These are phyloP conservation scores for Caenorhabditis brenneri DNA, from an alignment of 1,140 invertebrate genomes.

Conservation along the genomic window DNA sequence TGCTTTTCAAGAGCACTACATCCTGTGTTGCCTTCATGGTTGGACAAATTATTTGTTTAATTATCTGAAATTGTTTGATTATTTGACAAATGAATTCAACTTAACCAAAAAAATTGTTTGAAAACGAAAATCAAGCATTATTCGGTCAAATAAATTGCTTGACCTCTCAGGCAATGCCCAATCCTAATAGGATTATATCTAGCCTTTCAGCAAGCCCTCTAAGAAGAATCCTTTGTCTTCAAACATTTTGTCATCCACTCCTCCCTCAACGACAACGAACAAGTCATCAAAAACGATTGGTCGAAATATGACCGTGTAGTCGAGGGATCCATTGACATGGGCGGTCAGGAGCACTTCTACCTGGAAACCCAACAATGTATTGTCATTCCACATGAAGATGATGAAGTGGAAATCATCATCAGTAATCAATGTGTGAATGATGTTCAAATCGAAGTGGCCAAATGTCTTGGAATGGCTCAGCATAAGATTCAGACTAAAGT, in stretches of 20 bases:
- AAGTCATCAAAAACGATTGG: constrained; percentile 58
- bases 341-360: constrained; percentile 96
- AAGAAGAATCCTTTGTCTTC: constrained; percentile 76
- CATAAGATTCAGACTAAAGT: constrained; percentile 81
- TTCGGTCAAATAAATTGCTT: too few species aligned
- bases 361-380: constrained; percentile 82
- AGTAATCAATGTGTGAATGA: constrained; percentile 85
- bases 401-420: constrained; percentile 84
- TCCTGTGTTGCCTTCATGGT: not conserved
- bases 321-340: constrained; percentile 81
- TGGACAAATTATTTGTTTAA: too few species aligned
- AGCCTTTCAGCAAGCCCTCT: constrained; percentile 77
- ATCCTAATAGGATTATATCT: too few species aligned
- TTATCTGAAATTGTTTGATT: too few species aligned
- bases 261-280: constrained; percentile 53
- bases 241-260: constrained; percentile 60
- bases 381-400: constrained; percentile 81
- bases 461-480: constrained; percentile 79
- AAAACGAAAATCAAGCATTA: too few species aligned
- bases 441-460: constrained; percentile 78
- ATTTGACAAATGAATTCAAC: too few species aligned
- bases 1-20: not conserved
- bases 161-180: too few species aligned
- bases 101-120: too few species aligned
- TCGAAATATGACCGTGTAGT: constrained; percentile 63